phyloP scores from a whole-genome alignment of 2,888 invertebrate genomes.

The Habrosyne pyritoides region DNA sequence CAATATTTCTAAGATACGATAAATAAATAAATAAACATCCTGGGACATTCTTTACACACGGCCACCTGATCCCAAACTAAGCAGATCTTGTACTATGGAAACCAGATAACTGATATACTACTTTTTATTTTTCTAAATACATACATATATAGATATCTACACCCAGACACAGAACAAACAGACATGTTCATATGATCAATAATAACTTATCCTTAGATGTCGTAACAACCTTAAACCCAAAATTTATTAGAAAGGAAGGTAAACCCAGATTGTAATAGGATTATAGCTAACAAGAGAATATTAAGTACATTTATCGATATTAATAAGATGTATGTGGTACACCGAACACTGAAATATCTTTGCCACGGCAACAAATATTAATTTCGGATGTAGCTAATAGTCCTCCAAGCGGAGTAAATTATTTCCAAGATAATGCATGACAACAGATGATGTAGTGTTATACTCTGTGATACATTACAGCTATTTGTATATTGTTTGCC shows the following conservation, averaged over 20 bases:
- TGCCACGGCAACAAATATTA: background rate
- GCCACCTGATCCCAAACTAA: no score
- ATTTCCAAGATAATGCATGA: conserved; percentile 15
- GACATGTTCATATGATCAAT: background rate
- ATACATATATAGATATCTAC: no score
- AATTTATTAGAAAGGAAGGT: background rate
- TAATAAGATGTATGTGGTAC: background rate
- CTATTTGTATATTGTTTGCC: background rate
- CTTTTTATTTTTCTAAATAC: no score
- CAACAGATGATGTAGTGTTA: conserved; percentile 1
- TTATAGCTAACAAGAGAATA: background rate
- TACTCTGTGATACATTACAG: background rate
- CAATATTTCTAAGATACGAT: no score
- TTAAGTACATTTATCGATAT: background rate
- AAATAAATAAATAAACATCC: no score
- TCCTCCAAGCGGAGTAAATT: conserved; percentile 12
- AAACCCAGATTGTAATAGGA: background rate
- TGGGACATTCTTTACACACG: no score
- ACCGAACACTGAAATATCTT: background rate
- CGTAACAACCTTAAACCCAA: background rate
- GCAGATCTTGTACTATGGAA: no score
- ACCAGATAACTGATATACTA: no score
- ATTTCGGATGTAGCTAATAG: conserved; percentile 17
- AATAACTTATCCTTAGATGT: background rate
- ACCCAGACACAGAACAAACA: no score